Percentiles rank a stretch among this genome's conserved stretches.
Conservation (phyloP, 2,797 vertebrate genomes). For the Syngnathus acus region DNA sequence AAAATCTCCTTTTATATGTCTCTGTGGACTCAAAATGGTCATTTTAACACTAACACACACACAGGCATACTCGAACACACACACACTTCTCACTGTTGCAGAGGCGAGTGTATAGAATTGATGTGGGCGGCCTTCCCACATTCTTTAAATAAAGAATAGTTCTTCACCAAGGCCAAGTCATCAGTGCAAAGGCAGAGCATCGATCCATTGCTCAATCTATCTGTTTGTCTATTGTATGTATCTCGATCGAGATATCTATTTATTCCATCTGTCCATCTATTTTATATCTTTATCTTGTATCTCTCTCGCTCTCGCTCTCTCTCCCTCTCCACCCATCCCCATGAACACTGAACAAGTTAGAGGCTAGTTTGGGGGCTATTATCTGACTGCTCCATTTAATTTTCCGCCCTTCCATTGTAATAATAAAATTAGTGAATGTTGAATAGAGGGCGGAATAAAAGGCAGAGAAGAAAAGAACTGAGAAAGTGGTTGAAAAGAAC, state of each 20-base stretch:
- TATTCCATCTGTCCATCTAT: neutral
- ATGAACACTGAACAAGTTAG: neutral
- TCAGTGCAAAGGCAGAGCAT: conserved; percentile 42
- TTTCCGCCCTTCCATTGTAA: conserved; percentile 31
- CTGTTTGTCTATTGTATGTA: neutral
- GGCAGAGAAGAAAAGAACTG: conserved; percentile 32
- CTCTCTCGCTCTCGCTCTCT: neutral
- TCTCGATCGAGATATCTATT: neutral
- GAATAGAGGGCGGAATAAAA: conserved; percentile 48
- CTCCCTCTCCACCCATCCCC: no score
- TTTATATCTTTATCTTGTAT: neutral
- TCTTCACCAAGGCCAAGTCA: conserved; percentile 43
- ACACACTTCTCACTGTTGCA: conserved; percentile 17
- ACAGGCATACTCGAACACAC: conserved; percentile 2
- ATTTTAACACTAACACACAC: neutral
- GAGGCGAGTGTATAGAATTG: conserved; percentile 32
- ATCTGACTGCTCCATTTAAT: conserved; percentile 34
- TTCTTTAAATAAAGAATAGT: conserved; percentile 41
- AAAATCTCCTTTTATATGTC: neutral
- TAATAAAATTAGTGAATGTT: conserved; percentile 39
- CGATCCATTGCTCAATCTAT: conserved; percentile 4
- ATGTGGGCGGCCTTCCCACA: conserved; percentile 52
- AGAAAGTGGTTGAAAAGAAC: conserved; percentile 47
- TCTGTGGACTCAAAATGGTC: neutral
- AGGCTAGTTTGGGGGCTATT: conserved; percentile 26